These are phyloP conservation scores for Pentalonia nigronervosa DNA, from an alignment of 1,140 invertebrate species.

Conservation along the genomic window DNA sequence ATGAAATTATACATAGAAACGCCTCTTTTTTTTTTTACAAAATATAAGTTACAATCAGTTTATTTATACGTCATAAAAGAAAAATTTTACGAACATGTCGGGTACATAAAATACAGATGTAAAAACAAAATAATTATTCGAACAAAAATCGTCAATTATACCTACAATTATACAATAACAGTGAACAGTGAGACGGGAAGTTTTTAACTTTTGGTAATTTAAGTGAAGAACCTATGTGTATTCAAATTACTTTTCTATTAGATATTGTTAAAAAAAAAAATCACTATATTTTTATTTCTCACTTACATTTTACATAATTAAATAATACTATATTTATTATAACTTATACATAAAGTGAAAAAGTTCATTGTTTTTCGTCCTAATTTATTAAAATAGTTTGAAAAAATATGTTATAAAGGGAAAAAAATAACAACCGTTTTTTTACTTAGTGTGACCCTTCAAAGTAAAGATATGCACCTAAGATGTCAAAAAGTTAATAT, in stretches of 20 bases:
- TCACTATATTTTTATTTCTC: not conserved
- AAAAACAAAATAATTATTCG: not conserved
- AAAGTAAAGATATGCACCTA: not conserved
- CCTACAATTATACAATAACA: not conserved
- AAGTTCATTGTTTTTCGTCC: slow-evolving; percentile 6
- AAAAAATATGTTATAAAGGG: slow-evolving; percentile 4
- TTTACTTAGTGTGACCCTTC: not conserved
- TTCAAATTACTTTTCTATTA: not conserved
- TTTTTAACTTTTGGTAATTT: not conserved
- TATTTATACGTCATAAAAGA: no score
- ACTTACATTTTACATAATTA: not conserved
- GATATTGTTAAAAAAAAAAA: not conserved
- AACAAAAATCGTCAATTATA: not conserved
- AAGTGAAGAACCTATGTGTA: not conserved
- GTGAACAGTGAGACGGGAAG: no score
- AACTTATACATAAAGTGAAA: not conserved
- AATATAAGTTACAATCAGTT: no score
- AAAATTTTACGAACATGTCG: not conserved
- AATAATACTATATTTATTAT: not conserved
- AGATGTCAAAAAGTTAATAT: slow-evolving; percentile 46
- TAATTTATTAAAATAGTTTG: slow-evolving; percentile 1
- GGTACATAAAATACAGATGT: not conserved
- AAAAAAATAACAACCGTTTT: slow-evolving; percentile 19
- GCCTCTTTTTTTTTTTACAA: no score
- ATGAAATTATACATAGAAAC: no score